A percentile compares a stretch with the other conserved stretches of the same genome.
Evolutionary conservation across 2,113 vertebrate genomes (phyloP).

Genomic region (Mesocricetus auratus): DNA sequence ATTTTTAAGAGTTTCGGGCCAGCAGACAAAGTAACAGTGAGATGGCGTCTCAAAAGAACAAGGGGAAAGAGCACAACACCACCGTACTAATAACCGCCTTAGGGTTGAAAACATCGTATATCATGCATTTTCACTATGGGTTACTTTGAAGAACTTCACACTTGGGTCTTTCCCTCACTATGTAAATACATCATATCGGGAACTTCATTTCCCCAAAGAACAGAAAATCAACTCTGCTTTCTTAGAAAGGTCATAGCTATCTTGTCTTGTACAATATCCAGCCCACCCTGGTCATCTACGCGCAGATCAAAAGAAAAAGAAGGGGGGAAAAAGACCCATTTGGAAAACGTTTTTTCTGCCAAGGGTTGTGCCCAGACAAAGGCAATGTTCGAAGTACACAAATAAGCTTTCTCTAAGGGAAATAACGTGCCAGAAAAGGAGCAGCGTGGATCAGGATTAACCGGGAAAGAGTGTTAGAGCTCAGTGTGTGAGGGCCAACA

Average conservation of each 20-base stretch:
- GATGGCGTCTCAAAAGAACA: background rate
- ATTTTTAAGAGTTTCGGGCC: background rate
- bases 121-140: background rate
- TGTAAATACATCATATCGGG: slow-evolving; percentile 23
- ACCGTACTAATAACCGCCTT: background rate
- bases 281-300: slow-evolving; percentile 21
- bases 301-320: slow-evolving; percentile 1
- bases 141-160: slow-evolving; percentile 59
- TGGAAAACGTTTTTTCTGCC: slow-evolving; percentile 58
- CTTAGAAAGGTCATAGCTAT: slow-evolving; percentile 49
- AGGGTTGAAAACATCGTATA: background rate
- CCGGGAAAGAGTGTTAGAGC: background rate
- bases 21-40: background rate
- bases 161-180: background rate
- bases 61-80: background rate
- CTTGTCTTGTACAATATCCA: slow-evolving; percentile 32
- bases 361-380: slow-evolving; percentile 64
- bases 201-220: slow-evolving; percentile 52
- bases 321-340: background rate
- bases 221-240: background rate
- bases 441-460: background rate
- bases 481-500: slow-evolving; percentile 15
- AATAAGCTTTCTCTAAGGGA: slow-evolving; percentile 29
- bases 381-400: slow-evolving; percentile 41
- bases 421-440: slow-evolving; percentile 39